Conservation (phyloP, 2,113 vertebrate species). For the Vidua chalybeata region DNA sequence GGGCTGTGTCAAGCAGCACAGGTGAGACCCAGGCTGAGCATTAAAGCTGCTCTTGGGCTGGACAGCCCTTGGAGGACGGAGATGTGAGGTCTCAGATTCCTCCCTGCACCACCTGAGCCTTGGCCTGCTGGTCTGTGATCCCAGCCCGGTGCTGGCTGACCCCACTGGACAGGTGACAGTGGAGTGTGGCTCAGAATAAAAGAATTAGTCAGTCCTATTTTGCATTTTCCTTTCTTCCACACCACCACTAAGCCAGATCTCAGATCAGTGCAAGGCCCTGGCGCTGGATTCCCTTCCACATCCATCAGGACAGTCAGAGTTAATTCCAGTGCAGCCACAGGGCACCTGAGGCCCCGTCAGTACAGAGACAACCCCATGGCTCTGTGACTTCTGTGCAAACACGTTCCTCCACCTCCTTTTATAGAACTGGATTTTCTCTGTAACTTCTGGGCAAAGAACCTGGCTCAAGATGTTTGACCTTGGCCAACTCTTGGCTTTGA, state of each 20-base stretch:
- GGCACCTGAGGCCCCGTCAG: too few relatives aligned
- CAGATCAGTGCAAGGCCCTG: not conserved
- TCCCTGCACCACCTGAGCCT: not conserved
- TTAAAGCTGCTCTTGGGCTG: not conserved
- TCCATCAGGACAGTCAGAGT: not conserved
- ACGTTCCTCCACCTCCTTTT: rapidly evolving
- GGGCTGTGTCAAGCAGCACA: not conserved
- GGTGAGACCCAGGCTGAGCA: not conserved
- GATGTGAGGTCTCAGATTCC: not conserved
- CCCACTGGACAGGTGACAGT: rapidly evolving
- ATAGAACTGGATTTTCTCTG: rapidly evolving
- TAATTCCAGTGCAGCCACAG: not conserved
- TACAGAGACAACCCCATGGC: rapidly evolving
- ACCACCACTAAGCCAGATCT: not conserved
- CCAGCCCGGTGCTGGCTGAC: not conserved
- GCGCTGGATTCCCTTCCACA: not conserved
- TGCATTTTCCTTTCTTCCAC: not conserved
- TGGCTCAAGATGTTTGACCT: not conserved
- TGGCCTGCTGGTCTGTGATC: not conserved
- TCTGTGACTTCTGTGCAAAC: not conserved
- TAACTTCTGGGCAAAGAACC: not conserved
- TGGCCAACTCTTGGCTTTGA: not conserved
- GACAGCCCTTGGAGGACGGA: not conserved
- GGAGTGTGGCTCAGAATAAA: not conserved
- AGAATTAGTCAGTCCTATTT: not conserved